These are phyloP conservation scores for Diabrotica virgifera DNA, from an alignment of 1,140 invertebrate species.

Conservation along the genomic window DNA sequence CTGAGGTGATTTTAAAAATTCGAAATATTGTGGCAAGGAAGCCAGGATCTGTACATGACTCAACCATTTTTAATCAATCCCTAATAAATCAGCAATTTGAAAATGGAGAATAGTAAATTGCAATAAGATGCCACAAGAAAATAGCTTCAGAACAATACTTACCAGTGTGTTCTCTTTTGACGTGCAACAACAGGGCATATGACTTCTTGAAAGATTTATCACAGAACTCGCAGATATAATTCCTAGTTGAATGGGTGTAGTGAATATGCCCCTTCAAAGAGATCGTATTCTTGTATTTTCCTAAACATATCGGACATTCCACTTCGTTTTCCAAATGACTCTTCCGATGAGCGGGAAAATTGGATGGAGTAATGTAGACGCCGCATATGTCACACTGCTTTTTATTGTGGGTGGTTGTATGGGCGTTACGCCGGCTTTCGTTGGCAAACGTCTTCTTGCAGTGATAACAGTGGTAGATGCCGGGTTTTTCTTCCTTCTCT, in stretches of 20 bases:
- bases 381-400: constrained; percentile 26
- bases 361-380: constrained; percentile 20
- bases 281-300: constrained; percentile 29
- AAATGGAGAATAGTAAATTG: too few relatives aligned
- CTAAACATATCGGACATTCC: constrained; percentile 31
- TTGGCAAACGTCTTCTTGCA: constrained; percentile 22
- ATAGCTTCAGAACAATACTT: neutral
- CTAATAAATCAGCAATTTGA: too few relatives aligned
- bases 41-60: too few relatives aligned
- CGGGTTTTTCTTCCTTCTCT: neutral
- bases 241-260: constrained; percentile 23
- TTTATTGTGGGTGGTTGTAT: constrained; percentile 24
- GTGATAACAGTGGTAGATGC: constrained; percentile 4
- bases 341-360: constrained; percentile 22
- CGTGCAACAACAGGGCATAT: constrained; percentile 24
- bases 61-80: too few relatives aligned
- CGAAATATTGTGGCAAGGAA: too few relatives aligned
- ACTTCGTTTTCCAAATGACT: constrained; percentile 22
- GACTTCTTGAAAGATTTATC: constrained; percentile 26
- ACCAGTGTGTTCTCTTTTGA: constrained; percentile 31
- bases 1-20: too few relatives aligned
- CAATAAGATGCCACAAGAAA: too few relatives aligned
- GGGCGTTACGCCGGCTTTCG: constrained; percentile 7
- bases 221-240: constrained; percentile 28
- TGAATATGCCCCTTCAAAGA: constrained; percentile 32